Evolutionary conservation across 1,140 invertebrate species (phyloP), one percentile per base, ranked within the genome.

Genomic region (Augochlora pura): DNA sequence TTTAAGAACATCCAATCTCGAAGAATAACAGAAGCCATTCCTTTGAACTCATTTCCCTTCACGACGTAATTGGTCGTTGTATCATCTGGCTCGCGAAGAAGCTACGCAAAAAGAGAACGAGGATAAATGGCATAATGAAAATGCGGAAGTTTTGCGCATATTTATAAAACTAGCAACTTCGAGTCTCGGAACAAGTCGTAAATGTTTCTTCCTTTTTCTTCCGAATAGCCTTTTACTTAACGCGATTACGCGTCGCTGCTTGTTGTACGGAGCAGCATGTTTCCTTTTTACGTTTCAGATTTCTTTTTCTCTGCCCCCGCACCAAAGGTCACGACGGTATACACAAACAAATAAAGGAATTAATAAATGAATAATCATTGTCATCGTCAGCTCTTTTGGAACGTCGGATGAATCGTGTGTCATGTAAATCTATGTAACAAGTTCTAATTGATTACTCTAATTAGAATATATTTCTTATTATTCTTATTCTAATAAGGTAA

Each of bases 1-100:
- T 25, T 46, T 59, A 49, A 65, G 62, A 49, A 52, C 49, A 83
- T 38, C 52, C 49, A 74, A 27, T 39, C 64, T 69, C 64, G 32
- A 67, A 54, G 46, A 85, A 69, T 85, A 82, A 85, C 32, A 70
- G 64, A 80, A 65, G 64, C 67, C 70, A 86, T 77, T 82, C 65
- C 73, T 86, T 82, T 78, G 72, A 72, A 79, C 80, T 80, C 76
- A 78, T 76, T 78, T 77, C 70, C 62, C 59, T 60, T 68, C 68
- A 68, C 46, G 65, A 27, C 66, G 60, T 85, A 85, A 86, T 85
- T 86, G 77, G 76, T 60, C 32, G 21, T 49, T 67, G 66, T 46
- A 74, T 67, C 57, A 77, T 78, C 65, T 62, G 66, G 64, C 59
- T 23, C 46, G 67, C 25, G 57, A 57, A 27, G 60, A 71, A 59